These are phyloP conservation scores for Botia almorhae DNA, from an alignment of 2,797 vertebrate genomes.

Conservation along the genomic window DNA sequence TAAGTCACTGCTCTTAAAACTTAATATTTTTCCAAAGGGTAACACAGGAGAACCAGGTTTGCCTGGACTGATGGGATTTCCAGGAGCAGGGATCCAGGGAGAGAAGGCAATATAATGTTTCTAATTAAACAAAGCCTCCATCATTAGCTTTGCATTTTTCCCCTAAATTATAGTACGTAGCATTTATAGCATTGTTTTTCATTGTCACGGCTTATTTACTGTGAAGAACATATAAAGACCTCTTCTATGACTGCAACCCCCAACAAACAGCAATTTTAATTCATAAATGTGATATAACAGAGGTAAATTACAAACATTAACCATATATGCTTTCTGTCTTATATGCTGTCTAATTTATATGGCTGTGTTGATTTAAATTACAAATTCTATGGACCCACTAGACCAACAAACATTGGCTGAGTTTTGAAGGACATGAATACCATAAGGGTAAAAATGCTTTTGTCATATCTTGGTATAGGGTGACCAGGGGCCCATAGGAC, in stretches of 20 bases:
- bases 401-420: no score
- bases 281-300: no score
- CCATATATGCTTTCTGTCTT: no score
- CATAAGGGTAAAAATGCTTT: background rate
- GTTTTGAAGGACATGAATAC: no score
- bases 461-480: conserved; percentile 67
- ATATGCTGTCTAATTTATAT: no score
- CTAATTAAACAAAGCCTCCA: background rate
- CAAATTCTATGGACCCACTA: no score
- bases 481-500: conserved; percentile 71
- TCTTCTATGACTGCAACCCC: no score
- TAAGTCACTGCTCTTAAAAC: conserved; percentile 19
- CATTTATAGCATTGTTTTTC: background rate
- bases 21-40: conserved; percentile 72
- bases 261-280: no score
- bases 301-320: background rate
- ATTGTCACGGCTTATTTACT: no score
- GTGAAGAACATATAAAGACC: no score
- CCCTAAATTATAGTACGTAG: background rate
- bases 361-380: no score
- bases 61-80: conserved; percentile 77
- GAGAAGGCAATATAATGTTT: conserved; percentile 74
- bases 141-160: background rate
- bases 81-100: conserved; percentile 81
- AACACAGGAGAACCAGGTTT: conserved; percentile 78